A percentile compares a stretch with the other conserved stretches of the same genome.
Evolutionary conservation across 2,113 vertebrate genomes (phyloP).

Genomic region (Paraplagusia blochii): DNA sequence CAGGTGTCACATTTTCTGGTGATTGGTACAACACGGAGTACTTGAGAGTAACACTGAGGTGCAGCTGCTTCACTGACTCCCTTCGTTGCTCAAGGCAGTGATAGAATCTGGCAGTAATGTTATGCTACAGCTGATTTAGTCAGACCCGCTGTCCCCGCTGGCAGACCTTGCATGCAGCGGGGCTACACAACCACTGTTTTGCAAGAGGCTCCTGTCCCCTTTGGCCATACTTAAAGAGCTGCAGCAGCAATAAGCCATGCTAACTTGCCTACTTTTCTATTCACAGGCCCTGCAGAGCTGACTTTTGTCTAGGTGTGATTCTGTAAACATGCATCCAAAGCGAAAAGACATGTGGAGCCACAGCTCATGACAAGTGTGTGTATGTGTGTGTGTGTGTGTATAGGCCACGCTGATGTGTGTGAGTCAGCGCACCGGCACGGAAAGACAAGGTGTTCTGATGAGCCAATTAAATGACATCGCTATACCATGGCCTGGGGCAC

Average conservation of each 20-base stretch:
- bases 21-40: slow-evolving; percentile 54
- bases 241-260: slow-evolving; percentile 67
- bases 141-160: slow-evolving; percentile 64
- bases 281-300: slow-evolving; percentile 70
- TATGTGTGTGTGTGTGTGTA: background rate
- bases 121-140: slow-evolving; percentile 74
- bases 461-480: slow-evolving; percentile 78
- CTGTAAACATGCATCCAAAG: slow-evolving; percentile 59
- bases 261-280: slow-evolving; percentile 69
- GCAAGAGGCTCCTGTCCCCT: slow-evolving; percentile 61
- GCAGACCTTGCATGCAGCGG: slow-evolving; percentile 44
- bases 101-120: slow-evolving; percentile 65
- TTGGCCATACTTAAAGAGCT: slow-evolving; percentile 62
- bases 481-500: slow-evolving; percentile 73
- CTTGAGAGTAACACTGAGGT: slow-evolving; percentile 55
- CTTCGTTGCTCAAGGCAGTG: slow-evolving; percentile 59
- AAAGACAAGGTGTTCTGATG: slow-evolving; percentile 68
- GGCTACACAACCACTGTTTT: slow-evolving; percentile 51
- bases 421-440: slow-evolving; percentile 1
- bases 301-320: slow-evolving; percentile 68
- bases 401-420: background rate
- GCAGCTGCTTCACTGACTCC: slow-evolving; percentile 63
- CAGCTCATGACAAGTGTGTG: slow-evolving; percentile 54
- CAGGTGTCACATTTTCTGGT: slow-evolving; percentile 43
- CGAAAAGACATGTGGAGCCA: slow-evolving; percentile 60